These are phyloP conservation scores for Motacilla tschutschensis DNA, from an alignment of 2,113 vertebrate species.

Conservation along the genomic window DNA sequence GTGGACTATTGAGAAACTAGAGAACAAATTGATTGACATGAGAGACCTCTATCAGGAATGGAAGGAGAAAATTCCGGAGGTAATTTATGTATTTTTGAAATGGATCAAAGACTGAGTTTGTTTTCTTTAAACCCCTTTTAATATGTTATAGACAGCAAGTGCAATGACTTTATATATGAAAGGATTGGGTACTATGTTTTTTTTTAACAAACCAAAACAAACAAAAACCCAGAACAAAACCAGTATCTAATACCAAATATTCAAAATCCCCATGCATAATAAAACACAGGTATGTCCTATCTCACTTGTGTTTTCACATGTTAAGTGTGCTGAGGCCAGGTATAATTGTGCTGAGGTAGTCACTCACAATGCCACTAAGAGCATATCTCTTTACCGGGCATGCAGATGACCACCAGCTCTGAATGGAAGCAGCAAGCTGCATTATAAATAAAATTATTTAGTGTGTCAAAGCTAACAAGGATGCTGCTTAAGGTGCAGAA, in stretches of 20 bases:
- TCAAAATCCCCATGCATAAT: neutral
- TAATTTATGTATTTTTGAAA: constrained; percentile 30
- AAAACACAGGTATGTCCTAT: neutral
- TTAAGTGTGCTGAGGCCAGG: neutral
- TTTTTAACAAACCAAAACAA: neutral
- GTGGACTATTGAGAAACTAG: constrained; percentile 96
- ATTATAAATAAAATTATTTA: neutral
- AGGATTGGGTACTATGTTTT: neutral
- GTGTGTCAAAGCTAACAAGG: neutral
- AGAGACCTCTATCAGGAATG: constrained; percentile 95
- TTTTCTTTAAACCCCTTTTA: neutral
- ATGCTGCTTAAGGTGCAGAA: neutral
- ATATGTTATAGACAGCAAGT: neutral
- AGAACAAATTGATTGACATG: constrained; percentile 97
- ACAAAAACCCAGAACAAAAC: neutral
- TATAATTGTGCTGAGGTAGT: neutral
- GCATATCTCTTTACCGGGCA: neutral
- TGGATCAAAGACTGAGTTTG: neutral
- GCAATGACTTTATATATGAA: neutral
- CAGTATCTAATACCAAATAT: neutral
- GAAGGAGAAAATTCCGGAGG: constrained; percentile 84
- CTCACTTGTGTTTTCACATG: neutral
- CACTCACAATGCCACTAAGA: neutral
- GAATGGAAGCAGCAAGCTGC: neutral
- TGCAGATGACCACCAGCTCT: neutral